A percentile compares a stretch with the other conserved stretches of the same genome.
Conservation (phyloP, 2,113 vertebrate genomes). For the Amphiprion ocellaris region DNA sequence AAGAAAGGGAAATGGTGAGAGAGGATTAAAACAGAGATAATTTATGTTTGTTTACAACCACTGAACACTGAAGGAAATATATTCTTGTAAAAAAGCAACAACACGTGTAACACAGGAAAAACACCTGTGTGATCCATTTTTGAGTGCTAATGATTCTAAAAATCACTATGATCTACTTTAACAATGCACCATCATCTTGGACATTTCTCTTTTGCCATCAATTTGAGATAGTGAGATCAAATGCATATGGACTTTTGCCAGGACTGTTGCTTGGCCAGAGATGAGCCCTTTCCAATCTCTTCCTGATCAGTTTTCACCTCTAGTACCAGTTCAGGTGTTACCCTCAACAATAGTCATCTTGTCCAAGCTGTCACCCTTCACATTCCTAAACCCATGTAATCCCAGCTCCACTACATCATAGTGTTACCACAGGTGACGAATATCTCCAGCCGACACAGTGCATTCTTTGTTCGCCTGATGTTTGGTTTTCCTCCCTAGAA, state of each 20-base stretch:
- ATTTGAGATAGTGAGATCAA: constrained; percentile 20
- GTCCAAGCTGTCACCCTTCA: constrained; percentile 71
- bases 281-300: constrained; percentile 46
- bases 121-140: neutral
- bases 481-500: constrained; percentile 66
- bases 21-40: neutral
- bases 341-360: constrained; percentile 74
- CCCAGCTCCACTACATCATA: constrained; percentile 73
- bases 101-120: neutral
- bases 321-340: constrained; percentile 67
- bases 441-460: constrained; percentile 69
- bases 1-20: neutral
- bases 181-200: neutral
- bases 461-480: constrained; percentile 68
- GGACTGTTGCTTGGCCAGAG: constrained; percentile 38
- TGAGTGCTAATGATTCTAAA: neutral
- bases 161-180: neutral
- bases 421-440: constrained; percentile 76
- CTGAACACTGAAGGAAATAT: neutral
- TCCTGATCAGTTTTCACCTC: constrained; percentile 58
- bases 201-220: neutral
- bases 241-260: neutral
- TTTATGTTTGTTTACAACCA: neutral
- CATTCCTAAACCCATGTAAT: constrained; percentile 75
- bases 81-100: neutral